Conservation (phyloP, 2,113 vertebrate species). For the Setophaga kirtlandii region DNA sequence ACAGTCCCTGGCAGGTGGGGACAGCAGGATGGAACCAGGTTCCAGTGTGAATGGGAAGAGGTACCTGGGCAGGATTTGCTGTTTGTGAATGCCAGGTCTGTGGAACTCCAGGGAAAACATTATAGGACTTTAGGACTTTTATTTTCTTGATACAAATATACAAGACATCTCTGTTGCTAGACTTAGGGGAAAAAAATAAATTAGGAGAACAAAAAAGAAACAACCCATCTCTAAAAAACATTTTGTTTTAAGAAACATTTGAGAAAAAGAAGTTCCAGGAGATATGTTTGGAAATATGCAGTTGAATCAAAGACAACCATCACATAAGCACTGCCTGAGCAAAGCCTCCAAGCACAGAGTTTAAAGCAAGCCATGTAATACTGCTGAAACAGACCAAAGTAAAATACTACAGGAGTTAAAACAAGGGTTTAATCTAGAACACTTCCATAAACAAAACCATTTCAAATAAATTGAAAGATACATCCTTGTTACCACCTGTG, state of each 20-base stretch:
- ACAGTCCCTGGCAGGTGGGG: neutral
- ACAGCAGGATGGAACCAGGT: neutral
- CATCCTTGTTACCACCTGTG: neutral
- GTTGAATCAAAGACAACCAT: neutral
- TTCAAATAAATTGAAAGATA: neutral
- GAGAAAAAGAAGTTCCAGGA: neutral
- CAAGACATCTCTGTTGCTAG: neutral
- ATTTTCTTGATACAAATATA: slow-evolving; percentile 21
- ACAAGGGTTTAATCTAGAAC: neutral
- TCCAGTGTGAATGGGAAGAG: neutral
- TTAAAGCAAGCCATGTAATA: neutral
- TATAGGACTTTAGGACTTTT: neutral
- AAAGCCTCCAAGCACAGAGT: neutral
- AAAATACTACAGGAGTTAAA: neutral
- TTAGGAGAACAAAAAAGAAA: neutral
- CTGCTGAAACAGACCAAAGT: neutral
- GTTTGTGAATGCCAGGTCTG: neutral
- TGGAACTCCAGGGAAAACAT: neutral
- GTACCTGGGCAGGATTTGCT: neutral
- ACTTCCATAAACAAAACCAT: neutral
- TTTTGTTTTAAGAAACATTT: neutral
- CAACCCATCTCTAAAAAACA: neutral
- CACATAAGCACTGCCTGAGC: neutral
- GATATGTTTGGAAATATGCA: neutral
- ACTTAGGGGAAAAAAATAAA: neutral